A percentile compares a stretch with the other conserved stretches of the same genome.
These are phyloP conservation scores for Pantala flavescens DNA, from an alignment of 1,140 invertebrate species.

Conservation along the genomic window DNA sequence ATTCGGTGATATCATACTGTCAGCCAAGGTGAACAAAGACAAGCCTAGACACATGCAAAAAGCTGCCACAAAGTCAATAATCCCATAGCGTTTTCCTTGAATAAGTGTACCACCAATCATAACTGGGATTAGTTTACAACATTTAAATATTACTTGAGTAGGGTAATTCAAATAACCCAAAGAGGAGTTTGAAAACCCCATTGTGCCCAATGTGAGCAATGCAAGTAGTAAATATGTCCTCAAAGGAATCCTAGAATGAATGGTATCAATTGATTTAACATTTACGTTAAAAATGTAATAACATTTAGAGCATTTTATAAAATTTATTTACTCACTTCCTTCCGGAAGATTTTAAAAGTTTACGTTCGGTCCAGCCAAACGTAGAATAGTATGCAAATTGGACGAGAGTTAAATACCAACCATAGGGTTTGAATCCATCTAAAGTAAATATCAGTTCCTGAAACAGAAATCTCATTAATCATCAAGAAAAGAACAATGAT, in stretches of 20 bases:
- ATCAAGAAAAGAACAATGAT: slow-evolving; percentile 13
- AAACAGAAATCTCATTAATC: slow-evolving; percentile 27
- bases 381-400: slow-evolving; percentile 81
- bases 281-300: slow-evolving; percentile 19
- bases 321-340: slow-evolving; percentile 48
- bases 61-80: slow-evolving; percentile 74
- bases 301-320: slow-evolving; percentile 22
- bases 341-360: slow-evolving; percentile 47
- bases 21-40: slow-evolving; percentile 84
- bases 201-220: slow-evolving; percentile 81
- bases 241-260: slow-evolving; percentile 66
- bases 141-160: slow-evolving; percentile 87
- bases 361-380: slow-evolving; percentile 68
- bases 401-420: slow-evolving; percentile 85
- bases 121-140: slow-evolving; percentile 93
- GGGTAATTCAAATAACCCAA: slow-evolving; percentile 95
- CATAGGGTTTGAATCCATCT: slow-evolving; percentile 77
- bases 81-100: slow-evolving; percentile 76
- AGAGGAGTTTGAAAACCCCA: slow-evolving; percentile 91
- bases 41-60: slow-evolving; percentile 82
- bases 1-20: slow-evolving; percentile 78
- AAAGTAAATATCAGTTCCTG: slow-evolving; percentile 83
- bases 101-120: slow-evolving; percentile 85
- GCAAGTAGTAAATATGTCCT: slow-evolving; percentile 71
- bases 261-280: slow-evolving; percentile 18